Evolutionary conservation across 2,888 invertebrate genomes (phyloP).

Genomic region (Lamellibrachia satsuma): DNA sequence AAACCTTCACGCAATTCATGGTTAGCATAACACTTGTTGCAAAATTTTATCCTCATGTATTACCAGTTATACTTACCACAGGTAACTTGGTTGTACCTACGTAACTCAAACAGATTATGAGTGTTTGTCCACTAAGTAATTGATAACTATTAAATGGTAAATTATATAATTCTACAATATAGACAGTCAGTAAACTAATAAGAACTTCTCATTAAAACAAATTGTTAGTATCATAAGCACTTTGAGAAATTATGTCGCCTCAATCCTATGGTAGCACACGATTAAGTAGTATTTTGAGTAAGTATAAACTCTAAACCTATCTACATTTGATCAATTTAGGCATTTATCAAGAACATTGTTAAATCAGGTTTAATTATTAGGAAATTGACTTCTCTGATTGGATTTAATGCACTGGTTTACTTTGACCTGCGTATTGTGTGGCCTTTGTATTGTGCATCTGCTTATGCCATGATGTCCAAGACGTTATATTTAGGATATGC

Average conservation of each 20-base stretch:
- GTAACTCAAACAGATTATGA: not conserved
- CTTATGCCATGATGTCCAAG: not conserved
- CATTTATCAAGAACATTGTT: no score
- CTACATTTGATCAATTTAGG: no score
- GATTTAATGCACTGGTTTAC: not conserved
- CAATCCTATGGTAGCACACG: no score
- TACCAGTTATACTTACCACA: slow-evolving; percentile 4
- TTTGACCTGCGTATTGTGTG: not conserved
- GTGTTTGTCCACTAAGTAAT: not conserved
- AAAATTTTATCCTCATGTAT: not conserved
- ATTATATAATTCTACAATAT: no score
- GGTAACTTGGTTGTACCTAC: slow-evolving; percentile 4
- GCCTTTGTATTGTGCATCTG: not conserved
- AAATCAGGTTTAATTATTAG: no score
- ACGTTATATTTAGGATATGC: not conserved
- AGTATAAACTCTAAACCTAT: no score
- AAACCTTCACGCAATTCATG: not conserved
- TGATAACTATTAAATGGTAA: no score
- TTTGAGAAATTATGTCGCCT: no score
- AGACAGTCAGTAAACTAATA: no score
- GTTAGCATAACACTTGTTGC: not conserved
- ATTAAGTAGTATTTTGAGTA: no score
- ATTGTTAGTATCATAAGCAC: no score
- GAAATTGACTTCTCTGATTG: not conserved
- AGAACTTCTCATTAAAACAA: no score